Base-by-base conservation (phyloP, 2,797 vertebrate species). In the Apogon talboti region DNA sequence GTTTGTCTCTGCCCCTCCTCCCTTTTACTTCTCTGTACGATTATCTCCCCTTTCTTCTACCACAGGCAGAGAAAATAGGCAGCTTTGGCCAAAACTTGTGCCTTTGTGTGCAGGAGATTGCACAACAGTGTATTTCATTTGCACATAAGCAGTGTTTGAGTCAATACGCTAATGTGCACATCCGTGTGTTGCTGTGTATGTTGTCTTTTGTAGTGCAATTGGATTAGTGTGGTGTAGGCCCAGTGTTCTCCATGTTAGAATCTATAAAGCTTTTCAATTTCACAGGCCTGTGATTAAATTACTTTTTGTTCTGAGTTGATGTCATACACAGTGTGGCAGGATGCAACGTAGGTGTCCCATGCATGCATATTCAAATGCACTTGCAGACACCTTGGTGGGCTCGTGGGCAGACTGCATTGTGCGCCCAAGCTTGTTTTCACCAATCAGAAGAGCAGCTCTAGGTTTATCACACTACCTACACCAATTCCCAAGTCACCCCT, bases 161-260 rank as follows among this genome's bases (percentile, higher is more conserved):
- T 54, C 47, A 55, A 54, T 21, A 62, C 63, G 64, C 47, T 42
- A 47, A 72, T 45, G 16, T 13, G 40, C 33, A 6, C 69, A 55
- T 64, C 28, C 24, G 19, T 21, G 40, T 50, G 46, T 68, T 35
- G 54, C 33, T 42, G 54, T 44, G 44, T 52, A 33, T 69, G 73
- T 33, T 53, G 15, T 68, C 56, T 78, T 79, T 85, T 79, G 71
- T 82, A 71, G 76, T 68, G 59, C 66, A 79, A 82, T 76, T 78
- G 83, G 85, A 89, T 83, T 89, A 88, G 70, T 74, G 73, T 43
- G 45, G 41, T 61, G 74, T 14, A 64, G 82, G 67, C 69, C 61
- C 68, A 70, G 61, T 76, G 58, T 68, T 68, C 64, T 49, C 59
- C 49, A 51, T 53, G 37, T 15, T 64, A 64, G 57, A 71, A 67